These are phyloP conservation scores for Macrotis lagotis DNA, from an alignment of 2,113 vertebrate species.

Conservation along the genomic window DNA sequence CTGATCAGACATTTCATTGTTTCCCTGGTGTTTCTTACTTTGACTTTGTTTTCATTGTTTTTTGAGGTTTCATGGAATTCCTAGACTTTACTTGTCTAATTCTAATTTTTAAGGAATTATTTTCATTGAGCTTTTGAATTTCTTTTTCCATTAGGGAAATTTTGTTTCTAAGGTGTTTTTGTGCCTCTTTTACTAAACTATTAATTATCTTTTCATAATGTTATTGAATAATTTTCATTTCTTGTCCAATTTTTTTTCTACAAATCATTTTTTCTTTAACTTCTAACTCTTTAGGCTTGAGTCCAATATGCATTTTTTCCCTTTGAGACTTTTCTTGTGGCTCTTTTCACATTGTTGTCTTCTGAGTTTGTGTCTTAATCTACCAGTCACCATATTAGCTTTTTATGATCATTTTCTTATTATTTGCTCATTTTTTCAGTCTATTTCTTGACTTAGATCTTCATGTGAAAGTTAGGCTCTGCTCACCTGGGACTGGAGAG, in stretches of 20 bases:
- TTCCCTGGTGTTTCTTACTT: too few species aligned
- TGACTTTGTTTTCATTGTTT: too few species aligned
- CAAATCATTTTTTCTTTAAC: not conserved
- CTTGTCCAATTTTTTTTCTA: not conserved
- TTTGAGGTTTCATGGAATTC: too few species aligned
- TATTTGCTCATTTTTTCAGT: not conserved
- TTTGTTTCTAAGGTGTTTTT: not conserved
- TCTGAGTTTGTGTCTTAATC: not conserved
- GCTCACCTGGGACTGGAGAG: not conserved
- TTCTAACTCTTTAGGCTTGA: not conserved
- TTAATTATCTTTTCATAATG: not conserved
- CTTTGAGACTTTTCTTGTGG: not conserved
- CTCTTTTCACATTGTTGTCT: not conserved
- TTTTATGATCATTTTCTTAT: not conserved
- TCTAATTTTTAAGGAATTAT: too few species aligned
- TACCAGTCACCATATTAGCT: not conserved
- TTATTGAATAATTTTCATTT: not conserved
- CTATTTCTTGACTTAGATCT: not conserved
- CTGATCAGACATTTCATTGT: too few species aligned
- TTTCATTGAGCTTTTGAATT: not conserved
- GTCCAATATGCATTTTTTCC: not conserved
- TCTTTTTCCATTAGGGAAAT: not conserved
- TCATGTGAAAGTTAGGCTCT: not conserved
- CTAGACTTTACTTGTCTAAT: too few species aligned
- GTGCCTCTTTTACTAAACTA: not conserved